phyloP scores from a whole-genome alignment of 1,140 invertebrate species.

The Nephotettix cincticeps region DNA sequence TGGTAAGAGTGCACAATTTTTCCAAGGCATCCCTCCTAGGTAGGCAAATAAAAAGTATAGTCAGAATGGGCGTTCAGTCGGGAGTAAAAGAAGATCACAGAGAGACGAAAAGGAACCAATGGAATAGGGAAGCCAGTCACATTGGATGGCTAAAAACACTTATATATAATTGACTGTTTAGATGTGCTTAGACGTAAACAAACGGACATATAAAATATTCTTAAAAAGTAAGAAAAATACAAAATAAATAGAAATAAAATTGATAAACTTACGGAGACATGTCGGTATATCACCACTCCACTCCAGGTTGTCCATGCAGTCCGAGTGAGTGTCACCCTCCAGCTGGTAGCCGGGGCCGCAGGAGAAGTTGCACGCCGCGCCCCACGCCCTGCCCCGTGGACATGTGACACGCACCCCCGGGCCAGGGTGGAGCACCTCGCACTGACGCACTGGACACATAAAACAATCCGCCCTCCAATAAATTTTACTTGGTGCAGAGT shows the following conservation, averaged over 20 bases:
- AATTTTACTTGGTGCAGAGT: too few relatives aligned
- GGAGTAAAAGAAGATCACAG: too few relatives aligned
- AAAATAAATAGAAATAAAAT: background rate
- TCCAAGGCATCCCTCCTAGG: too few relatives aligned
- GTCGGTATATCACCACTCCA: constrained; percentile 15
- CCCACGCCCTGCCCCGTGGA: constrained; percentile 14
- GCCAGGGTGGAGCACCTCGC: background rate
- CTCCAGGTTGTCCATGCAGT: constrained; percentile 15
- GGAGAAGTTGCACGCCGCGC: constrained; percentile 14
- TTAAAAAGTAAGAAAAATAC: background rate
- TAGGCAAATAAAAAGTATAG: too few relatives aligned
- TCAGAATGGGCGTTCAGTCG: too few relatives aligned
- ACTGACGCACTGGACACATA: constrained; percentile 17
- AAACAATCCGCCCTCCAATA: too few relatives aligned
- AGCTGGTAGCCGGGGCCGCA: constrained; percentile 13
- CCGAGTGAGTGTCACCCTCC: background rate
- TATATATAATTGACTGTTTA: background rate
- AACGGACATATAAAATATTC: background rate
- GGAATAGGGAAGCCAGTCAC: background rate
- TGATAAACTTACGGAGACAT: constrained; percentile 1
- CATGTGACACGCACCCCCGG: background rate
- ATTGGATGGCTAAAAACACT: background rate
- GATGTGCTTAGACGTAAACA: background rate
- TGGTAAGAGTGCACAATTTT: too few relatives aligned
- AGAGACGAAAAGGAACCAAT: background rate